phyloP scores from a whole-genome alignment of 2,888 invertebrate species.

The Cephus nigrinus region DNA sequence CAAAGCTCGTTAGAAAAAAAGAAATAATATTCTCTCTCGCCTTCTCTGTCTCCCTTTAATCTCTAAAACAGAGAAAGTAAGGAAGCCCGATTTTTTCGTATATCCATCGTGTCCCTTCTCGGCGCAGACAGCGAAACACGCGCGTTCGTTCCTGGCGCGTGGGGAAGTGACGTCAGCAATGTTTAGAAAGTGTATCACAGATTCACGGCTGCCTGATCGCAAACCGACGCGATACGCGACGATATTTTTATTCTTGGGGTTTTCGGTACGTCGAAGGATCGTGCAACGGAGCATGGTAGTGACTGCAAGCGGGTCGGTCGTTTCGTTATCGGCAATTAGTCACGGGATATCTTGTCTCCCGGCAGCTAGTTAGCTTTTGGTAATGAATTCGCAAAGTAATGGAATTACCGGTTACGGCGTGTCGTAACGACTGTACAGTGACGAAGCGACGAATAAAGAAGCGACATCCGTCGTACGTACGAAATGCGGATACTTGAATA shows the following conservation, averaged over 20 bases:
- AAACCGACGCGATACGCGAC: background rate
- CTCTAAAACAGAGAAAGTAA: background rate
- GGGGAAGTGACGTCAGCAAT: constrained; percentile 19
- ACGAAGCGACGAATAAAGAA: background rate
- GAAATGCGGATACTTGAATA: background rate
- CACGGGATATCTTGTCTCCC: background rate
- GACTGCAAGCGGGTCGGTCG: background rate
- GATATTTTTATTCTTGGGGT: background rate
- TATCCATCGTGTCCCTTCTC: background rate
- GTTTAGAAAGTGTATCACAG: constrained; percentile 53
- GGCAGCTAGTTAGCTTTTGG: background rate
- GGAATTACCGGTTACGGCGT: background rate
- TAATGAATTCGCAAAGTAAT: background rate
- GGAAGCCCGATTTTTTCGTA: background rate
- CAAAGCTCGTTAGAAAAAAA: background rate
- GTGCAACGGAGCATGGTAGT: background rate
- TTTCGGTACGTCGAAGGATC: background rate
- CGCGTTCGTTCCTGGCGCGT: background rate
- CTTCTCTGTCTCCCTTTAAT: background rate
- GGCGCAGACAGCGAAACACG: background rate
- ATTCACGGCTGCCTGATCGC: constrained; percentile 34
- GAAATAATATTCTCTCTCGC: background rate
- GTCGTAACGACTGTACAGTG: background rate
- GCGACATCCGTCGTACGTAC: background rate
- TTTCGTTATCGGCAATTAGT: background rate